Evolutionary conservation across 2,797 vertebrate genomes (phyloP).

Genomic region (Chaenodraco wilsoni): DNA sequence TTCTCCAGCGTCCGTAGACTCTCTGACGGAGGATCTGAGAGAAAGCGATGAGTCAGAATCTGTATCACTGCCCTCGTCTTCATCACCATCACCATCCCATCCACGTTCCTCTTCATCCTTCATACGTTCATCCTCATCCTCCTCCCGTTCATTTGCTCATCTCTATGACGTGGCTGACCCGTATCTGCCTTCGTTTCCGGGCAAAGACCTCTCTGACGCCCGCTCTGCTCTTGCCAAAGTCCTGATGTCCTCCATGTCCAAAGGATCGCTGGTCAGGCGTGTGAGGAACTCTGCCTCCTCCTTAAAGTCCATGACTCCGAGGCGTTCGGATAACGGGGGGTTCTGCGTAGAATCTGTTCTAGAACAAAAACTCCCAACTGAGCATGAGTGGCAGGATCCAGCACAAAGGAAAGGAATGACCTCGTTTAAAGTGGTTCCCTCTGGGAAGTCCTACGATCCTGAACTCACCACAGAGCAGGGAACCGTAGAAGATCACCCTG

Average conservation of each 20-base stretch:
- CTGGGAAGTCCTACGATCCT: constrained; percentile 10
- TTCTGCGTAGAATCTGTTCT: constrained; percentile 11
- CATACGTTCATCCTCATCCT: constrained; percentile 35
- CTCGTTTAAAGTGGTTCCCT: constrained; percentile 77
- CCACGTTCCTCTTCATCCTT: constrained; percentile 20
- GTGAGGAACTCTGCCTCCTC: constrained; percentile 44
- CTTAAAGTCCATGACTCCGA: neutral
- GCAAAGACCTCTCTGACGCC: constrained; percentile 51
- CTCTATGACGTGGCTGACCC: constrained; percentile 24
- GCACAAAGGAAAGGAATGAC: constrained; percentile 58
- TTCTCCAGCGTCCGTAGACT: constrained; percentile 35
- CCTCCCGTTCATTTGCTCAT: constrained; percentile 29
- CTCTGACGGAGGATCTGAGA: constrained; percentile 43
- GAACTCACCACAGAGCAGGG: constrained; percentile 7
- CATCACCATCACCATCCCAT: constrained; percentile 25
- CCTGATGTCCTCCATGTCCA: constrained; percentile 65
- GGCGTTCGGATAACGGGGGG: neutral
- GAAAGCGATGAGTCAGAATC: constrained; percentile 45
- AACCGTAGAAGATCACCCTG: neutral
- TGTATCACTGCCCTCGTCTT: constrained; percentile 27
- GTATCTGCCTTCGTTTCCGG: constrained; percentile 27
- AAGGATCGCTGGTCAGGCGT: constrained; percentile 46
- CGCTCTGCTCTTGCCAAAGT: constrained; percentile 68
- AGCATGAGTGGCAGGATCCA: constrained; percentile 59
- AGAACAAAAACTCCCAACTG: constrained; percentile 18